Base-by-base conservation (phyloP, 2,888 invertebrate species). In the Pseudococcus jackbeardsleyi region DNA sequence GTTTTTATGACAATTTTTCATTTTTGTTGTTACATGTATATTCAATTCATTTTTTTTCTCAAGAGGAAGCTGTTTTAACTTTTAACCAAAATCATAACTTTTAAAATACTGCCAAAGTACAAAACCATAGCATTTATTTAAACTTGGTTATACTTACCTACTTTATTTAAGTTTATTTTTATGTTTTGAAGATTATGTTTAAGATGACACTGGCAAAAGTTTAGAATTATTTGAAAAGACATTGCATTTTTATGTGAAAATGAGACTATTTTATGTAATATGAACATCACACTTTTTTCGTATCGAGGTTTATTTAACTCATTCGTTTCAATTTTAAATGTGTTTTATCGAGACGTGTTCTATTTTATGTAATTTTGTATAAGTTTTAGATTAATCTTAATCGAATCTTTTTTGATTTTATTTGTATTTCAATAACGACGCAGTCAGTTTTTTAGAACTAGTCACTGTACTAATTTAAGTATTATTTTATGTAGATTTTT, bases 71-170 rank as follows among this genome's bases (percentile, higher is more conserved):
- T 64, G 22, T 46, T 82, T 82, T 82, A 82, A 82, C 79, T 46
- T 82, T 82, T 82, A 82, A 82, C 79, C 79, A 82, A 82, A 82
- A 22, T 46, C 26, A 82, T 82, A 19, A 64, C 8, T 22, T 22
- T 64, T n/a, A 22, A 64, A 64, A 82, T 82, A 82, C 79, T 82
- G 79, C 79, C 79, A 82, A 82, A 82, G 79, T 82, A 82, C 79
- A 82, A 82, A 82, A 82, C 79, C 79, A 82, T 82, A 82, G 79
- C 79, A 82, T 82, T 82, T 82, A 82, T 17, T 82, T 46, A 19
- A 39, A 82, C 19, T 82, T 19, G 79, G 12, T 82, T 82, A 42
- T 42, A 42, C 42, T 42, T 82, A 82, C 22, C 6, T 33, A 33
- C 26, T 33, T 33, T 33, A 3, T 33, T 79, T 82, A 72, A 72